Base-by-base conservation (phyloP, 2,113 vertebrate species). In the Myrmecobius fasciatus region DNA sequence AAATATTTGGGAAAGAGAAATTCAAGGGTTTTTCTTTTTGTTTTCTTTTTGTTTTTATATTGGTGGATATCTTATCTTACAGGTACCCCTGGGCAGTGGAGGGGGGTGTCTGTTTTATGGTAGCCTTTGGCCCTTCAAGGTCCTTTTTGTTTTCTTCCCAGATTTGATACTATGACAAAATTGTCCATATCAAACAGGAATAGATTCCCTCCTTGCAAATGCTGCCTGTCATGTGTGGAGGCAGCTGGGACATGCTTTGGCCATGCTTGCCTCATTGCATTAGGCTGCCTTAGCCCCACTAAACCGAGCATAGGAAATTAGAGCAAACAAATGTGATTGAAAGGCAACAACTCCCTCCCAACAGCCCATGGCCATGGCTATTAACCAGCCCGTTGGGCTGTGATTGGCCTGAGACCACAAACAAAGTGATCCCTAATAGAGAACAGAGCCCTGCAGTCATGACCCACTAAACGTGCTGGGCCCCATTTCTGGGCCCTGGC, bases 371-470 rank as follows among this genome's bases (percentile, higher is more conserved):
- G 96, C 97, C 93, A 96, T 94, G 97, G 94, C 93, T 98, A 94
- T 97, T 97, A 97, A 91, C 83, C 96, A 96, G 90, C 95, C 95
- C 52, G n/a, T 3, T 95, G 92, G 96, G 47, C 49, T 31, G 9
- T 31, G 49, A 43, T 24, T 83, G 89, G 96, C 94, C 95, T n/a
- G 52, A 97, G 90, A 95, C 97, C 96, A 94, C 93, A 94, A 97
- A 96, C 98, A 97, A 90, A 97, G 97, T 96, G 96, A 94, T n/a
- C 94, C 95, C 94, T 98, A 98, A 98, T 98, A 56, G 97, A 93
- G 97, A 97, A 97, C 98, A 98, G 98, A 97, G 89, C 94, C n/a
- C n/a, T 83, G 17, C 43, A 43, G n/a, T 43, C 67, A 43, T 24
- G n/a, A 6, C 0, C 6, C n/a, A 83, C 24, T 43, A n/a, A 83